Evolutionary conservation across 2,113 vertebrate species (phyloP), one percentile per base, ranked within the genome.

Genomic region (Ursus arctos): DNA sequence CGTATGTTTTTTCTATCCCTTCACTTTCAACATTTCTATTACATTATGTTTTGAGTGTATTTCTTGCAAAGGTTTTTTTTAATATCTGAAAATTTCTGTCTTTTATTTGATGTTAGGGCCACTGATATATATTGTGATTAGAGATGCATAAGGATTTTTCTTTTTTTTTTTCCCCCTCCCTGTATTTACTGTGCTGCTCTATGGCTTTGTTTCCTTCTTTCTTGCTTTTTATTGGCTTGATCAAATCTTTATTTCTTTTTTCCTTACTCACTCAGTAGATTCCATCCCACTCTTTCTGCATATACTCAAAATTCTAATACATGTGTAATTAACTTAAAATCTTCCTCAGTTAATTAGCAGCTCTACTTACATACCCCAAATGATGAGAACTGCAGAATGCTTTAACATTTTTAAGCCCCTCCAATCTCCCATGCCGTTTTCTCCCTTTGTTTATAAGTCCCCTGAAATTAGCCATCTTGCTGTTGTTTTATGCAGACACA

Each of bases 31-130:
- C 15, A 69, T 76, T 86, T 86, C 57, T 86, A 8, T 85, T 8
- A 31, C 18, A 28, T 85, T 80, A 63, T 84, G 22, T 57, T 92
- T 55, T 57, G 36, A 71, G 31, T 55, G 1, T 65, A 55, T 85
- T 72, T 79, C 57, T 84, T 97, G 28, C 22, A 96, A 84, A 79
- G 4, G 43, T 76, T 94, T 67, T 79, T 79, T 47, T 43, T 88
- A 81, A 69, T 94, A 57, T 47, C 69, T 61, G 49, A 47, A 77
- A 89, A 81, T 80, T 71, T 83, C 2, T 47, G 13, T 33, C 28
- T 93, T 63, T 81, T 47, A 14, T 86, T 40, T 61, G 69, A 61
- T 67, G 49, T 80, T 77, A 91, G 26, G 63, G 10, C 14, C 57
- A 61, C 26, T 93, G 71, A 33, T n/a, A 43, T 86, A 7, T 94